Evolutionary conservation across 2,888 invertebrate genomes (phyloP), one percentile per base, ranked within the genome.

Genomic region (Agriopis aurantiaria): DNA sequence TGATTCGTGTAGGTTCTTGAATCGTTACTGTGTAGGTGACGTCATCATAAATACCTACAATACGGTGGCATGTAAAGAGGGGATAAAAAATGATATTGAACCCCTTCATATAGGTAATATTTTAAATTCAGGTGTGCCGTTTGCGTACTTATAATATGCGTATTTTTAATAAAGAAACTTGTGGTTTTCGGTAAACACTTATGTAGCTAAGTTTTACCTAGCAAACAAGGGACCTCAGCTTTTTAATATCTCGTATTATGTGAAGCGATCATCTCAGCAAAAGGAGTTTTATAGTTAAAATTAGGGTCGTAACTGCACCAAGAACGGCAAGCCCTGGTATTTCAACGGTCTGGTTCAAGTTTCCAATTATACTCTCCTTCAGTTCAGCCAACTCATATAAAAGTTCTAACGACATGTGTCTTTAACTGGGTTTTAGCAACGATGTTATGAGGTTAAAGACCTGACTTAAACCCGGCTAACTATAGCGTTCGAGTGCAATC

Each of bases 351-450:
- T 91, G 85, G 70, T 73, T 68, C 69, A 82, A 89, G 88, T 91
- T 93, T 93, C 91, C 92, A 93, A 93, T 93, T 92, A 92, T 89
- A 92, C 89, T 67, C 88, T 86, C 89, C 86, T 88, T 84, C 80
- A 89, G 87, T 90, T 91, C 84, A 88, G 86, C 87, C 84, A 92
- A 91, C 89, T 92, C 90, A 87, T 90, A 92, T 92, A 92, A 93
- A 93, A 93, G 88, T 93, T 93, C 81, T 82, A 84, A 87, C 85
- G 84, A 80, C 87, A 83, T 83, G 84, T 88, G 87, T 87, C 88
- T 86, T 87, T 82, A 80, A 82, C 82, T 79, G 78, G 79, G 78
- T 80, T 80, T 82, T 75, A 82, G 80, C 78, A 77, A 75, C 78
- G 76, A 73, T 73, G 73, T 80, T 78, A 80, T 78, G 73, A 80